Evolutionary conservation across 2,113 vertebrate genomes (phyloP), one percentile per base, ranked within the genome.

Genomic region (Gymnorhina tibicen): DNA sequence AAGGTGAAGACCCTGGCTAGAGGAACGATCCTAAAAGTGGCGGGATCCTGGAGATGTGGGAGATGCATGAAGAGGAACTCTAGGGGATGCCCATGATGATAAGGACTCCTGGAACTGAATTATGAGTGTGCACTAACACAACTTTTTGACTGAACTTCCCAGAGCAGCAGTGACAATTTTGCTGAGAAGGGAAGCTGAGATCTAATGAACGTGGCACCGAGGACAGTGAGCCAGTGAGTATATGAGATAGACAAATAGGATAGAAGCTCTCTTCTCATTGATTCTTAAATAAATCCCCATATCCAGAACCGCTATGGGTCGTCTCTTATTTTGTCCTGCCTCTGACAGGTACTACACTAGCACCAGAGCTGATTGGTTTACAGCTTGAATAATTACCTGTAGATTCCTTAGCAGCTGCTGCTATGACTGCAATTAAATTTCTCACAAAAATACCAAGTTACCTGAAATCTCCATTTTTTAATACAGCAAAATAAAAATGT

Each of bases 41-140:
- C 0, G 0, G 35, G 12, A 74, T 53, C 17, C 12, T 66, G 22
- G 13, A 62, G 13, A 50, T 39, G 4, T 6, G 15, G 1, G 3
- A 44, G 0, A 24, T 15, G 7, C 20, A 37, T 13, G 6, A 26
- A 91, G 7, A 62, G 0, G 5, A 63, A 30, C 9, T 23, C 2
- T 8, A 56, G 30, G 18, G 8, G 2, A 49, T 62, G 10, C 1
- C 10, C 11, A 22, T 20, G 28, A 41, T 56, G 9, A 4, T 15
- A 59, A 42, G 28, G n/a, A 22, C 3, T 22, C 12, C 15, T 64
- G 15, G 11, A 15, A 55, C 33, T 44, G 32, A 42, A 10, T 10
- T 37, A 2, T 32, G 18, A 53, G 15, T 19, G 9, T 53, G 33
- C 27, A 32, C 13, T 30, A 26, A 19, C 20, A 11, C 0, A 0